These are phyloP conservation scores for Drosophila nikananu DNA, from an alignment of 1,140 invertebrate genomes.

Conservation along the genomic window DNA sequence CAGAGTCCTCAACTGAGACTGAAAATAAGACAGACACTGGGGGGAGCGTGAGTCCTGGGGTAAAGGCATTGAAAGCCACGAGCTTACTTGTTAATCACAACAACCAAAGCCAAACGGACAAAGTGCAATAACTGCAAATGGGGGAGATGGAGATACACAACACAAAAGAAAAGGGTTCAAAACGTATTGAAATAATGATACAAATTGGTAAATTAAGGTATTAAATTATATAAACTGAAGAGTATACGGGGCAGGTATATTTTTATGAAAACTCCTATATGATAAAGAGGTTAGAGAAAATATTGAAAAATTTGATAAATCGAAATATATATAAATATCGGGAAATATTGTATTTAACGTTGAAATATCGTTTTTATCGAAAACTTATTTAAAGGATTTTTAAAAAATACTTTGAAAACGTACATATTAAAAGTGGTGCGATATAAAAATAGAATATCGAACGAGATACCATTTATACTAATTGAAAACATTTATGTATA, in stretches of 20 bases:
- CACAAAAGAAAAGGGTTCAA: background rate
- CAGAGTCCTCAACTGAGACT: background rate
- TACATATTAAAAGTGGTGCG: too few relatives aligned
- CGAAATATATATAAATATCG: too few relatives aligned
- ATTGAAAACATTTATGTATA: too few relatives aligned
- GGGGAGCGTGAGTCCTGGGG: background rate
- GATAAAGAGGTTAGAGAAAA: too few relatives aligned
- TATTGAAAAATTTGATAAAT: too few relatives aligned
- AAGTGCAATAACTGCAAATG: constrained; percentile 56
- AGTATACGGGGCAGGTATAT: background rate
- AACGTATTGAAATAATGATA: background rate
- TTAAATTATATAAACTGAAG: background rate
- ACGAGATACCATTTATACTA: too few relatives aligned
- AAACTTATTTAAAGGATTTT: too few relatives aligned
- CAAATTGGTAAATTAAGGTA: background rate
- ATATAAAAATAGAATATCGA: too few relatives aligned
- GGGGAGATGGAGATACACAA: constrained; percentile 3
- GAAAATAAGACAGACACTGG: constrained; percentile 9
- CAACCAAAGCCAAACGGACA: constrained; percentile 47
- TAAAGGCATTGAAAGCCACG: constrained; percentile 28
- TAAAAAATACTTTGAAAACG: too few relatives aligned
- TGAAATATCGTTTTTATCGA: too few relatives aligned
- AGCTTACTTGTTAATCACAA: constrained; percentile 60
- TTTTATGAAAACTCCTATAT: too few relatives aligned
- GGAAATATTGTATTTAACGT: too few relatives aligned